These are phyloP conservation scores for Falco punctatus DNA, from an alignment of 2,113 vertebrate species.

Conservation along the genomic window DNA sequence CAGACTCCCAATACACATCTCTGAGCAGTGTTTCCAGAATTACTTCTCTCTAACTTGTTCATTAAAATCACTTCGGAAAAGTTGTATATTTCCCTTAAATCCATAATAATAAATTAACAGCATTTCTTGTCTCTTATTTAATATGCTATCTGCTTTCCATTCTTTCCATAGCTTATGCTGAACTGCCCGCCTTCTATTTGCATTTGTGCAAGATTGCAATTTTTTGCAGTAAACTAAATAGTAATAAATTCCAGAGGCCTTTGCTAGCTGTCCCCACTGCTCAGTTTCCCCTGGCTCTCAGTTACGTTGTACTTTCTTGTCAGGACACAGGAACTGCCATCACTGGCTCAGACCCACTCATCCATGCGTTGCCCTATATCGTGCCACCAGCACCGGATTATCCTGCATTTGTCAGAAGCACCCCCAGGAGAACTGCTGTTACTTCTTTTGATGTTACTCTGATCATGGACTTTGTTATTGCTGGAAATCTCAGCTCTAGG, in stretches of 20 bases:
- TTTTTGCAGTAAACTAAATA: neutral
- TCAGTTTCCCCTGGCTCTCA: neutral
- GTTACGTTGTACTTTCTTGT: neutral
- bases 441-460: neutral
- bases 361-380: neutral
- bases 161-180: neutral
- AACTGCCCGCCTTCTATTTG: neutral
- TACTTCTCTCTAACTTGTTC: neutral
- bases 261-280: neutral
- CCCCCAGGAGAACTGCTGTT: neutral
- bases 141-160: neutral
- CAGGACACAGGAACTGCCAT: neutral
- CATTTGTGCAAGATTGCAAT: neutral
- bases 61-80: slow-evolving; percentile 11
- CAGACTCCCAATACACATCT: neutral
- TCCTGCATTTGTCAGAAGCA: neutral
- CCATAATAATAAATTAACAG: slow-evolving; percentile 1
- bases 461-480: neutral
- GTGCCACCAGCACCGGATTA: neutral
- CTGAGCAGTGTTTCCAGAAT: neutral
- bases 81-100: neutral
- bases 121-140: neutral
- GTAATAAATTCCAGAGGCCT: neutral
- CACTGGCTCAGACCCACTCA: neutral
- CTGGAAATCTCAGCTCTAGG: neutral